Evolutionary conservation across 2,888 invertebrate genomes (phyloP).

Genomic region (Ommatoiulus sabulosus): DNA sequence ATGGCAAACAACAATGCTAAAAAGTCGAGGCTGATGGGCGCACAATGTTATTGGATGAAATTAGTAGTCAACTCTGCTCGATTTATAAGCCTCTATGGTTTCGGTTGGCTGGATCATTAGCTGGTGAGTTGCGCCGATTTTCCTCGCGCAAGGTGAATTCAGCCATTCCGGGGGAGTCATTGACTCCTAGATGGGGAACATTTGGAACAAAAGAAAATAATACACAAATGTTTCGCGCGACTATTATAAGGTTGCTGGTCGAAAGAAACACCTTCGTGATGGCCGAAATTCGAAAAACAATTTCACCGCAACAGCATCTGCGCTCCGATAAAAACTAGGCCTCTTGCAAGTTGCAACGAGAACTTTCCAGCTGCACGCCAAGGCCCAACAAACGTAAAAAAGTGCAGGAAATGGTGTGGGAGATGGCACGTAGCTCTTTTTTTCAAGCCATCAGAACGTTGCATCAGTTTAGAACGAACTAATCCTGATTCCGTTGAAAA

Average conservation of each 20-base stretch:
- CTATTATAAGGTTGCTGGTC: constrained; percentile 15
- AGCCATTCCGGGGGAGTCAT: background rate
- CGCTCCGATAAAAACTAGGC: background rate
- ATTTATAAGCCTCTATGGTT: constrained; percentile 24
- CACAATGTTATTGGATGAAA: constrained; percentile 36
- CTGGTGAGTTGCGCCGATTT: background rate
- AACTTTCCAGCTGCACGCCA: background rate
- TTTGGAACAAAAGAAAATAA: constrained; percentile 43
- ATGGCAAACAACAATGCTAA: background rate
- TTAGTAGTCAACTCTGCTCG: constrained; percentile 7
- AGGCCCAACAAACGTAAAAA: background rate
- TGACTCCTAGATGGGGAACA: constrained; percentile 32
- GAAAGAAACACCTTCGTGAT: constrained; percentile 40
- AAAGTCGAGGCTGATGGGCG: background rate
- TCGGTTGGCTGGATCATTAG: constrained; percentile 17
- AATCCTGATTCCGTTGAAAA: no score
- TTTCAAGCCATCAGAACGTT: background rate
- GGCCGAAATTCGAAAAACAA: constrained; percentile 32
- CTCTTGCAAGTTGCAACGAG: background rate
- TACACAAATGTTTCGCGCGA: constrained; percentile 29
- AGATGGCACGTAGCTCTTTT: constrained; percentile 36
- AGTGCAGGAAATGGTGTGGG: background rate
- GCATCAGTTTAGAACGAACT: background rate
- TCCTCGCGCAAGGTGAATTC: constrained; percentile 30
- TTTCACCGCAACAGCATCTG: constrained; percentile 12